Conservation (phyloP, 2,888 invertebrate species). For the Meandrusa payeni region DNA sequence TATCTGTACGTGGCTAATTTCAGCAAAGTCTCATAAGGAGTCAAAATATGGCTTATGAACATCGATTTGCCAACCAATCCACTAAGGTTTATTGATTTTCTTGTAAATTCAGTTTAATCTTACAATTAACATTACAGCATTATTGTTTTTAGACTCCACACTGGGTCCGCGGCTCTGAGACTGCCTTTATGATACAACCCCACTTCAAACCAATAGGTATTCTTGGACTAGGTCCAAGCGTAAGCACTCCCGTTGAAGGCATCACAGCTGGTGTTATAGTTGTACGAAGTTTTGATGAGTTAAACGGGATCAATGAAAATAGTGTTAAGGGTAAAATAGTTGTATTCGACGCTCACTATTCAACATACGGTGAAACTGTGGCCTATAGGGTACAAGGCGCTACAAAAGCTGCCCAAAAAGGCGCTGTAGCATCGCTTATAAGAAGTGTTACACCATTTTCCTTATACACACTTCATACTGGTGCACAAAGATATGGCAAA, state of each 20-base stretch:
- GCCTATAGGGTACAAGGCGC: slow-evolving; percentile 84
- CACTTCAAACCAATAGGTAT: slow-evolving; percentile 80
- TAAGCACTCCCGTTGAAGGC: slow-evolving; percentile 84
- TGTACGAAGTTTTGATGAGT: slow-evolving; percentile 84
- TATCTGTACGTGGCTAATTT: too few relatives aligned
- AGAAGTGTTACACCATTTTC: slow-evolving; percentile 89
- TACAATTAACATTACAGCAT: too few relatives aligned
- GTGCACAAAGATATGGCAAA: slow-evolving; percentile 81
- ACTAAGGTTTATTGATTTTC: too few relatives aligned
- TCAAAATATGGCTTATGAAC: too few relatives aligned
- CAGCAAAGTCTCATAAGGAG: too few relatives aligned
- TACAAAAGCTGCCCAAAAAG: slow-evolving; percentile 83
- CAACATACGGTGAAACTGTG: slow-evolving; percentile 83
- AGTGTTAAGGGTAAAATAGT: slow-evolving; percentile 86
- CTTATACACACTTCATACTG: slow-evolving; percentile 87
- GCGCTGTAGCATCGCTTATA: slow-evolving; percentile 87
- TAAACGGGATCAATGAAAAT: slow-evolving; percentile 66
- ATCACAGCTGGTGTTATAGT: slow-evolving; percentile 86
- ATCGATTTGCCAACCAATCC: too few relatives aligned
- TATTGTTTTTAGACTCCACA: slow-evolving; percentile 51
- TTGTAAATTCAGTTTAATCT: too few relatives aligned
- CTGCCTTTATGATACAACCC: slow-evolving; percentile 81
- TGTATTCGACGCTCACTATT: slow-evolving; percentile 84
- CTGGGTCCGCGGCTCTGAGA: slow-evolving; percentile 83
- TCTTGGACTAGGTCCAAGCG: slow-evolving; percentile 85